Base-by-base conservation (phyloP, 2,113 vertebrate genomes). In the Lycaon pictus region DNA sequence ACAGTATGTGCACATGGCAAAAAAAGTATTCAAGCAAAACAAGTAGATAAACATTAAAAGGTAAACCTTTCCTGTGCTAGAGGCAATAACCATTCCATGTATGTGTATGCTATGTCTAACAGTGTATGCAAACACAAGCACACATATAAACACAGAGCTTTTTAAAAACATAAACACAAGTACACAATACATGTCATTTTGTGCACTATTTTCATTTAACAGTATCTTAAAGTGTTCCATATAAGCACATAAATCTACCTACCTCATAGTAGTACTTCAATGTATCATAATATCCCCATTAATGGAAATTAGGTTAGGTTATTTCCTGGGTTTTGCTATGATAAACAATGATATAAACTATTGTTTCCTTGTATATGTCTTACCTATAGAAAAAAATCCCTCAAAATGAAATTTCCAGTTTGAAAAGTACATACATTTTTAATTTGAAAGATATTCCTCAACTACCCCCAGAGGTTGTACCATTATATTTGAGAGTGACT, bases 101-200 rank as follows among this genome's bases (percentile, higher is more conserved):
- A 20, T 58, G 25, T 32, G 7, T n/a, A 25, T 22, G 7, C 15
- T 48, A 23, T 62, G 69, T 90, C 22, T 88, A 43, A 83, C 13
- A 87, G 25, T 17, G 2, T 48, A 58, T 25, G 15, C 48, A 67
- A 0, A 56, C 29, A 63, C 3, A 63, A 35, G 22, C 27, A 90
- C 12, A 88, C 19, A 25, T 23, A n/a, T 27, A 16, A 76, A 63
- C 17, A 87, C 4, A 48, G 1, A 27, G 5, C 62, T 94, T 85
- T 93, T 81, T 37, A 37, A 67, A 95, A 96, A 88, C 27, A 89
- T 17, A 90, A 76, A 48, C 5, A 27, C 65, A 77, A 88, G 29
- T 25, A 76, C 12, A 84, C 4, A 22, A 11, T 13, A 65, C 12
- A 29, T 12, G 25, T 25, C 63, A 43, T 53, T 88, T 55, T 88